Evolutionary conservation across 2,113 vertebrate species (phyloP).

Genomic region (Amia ocellicauda): DNA sequence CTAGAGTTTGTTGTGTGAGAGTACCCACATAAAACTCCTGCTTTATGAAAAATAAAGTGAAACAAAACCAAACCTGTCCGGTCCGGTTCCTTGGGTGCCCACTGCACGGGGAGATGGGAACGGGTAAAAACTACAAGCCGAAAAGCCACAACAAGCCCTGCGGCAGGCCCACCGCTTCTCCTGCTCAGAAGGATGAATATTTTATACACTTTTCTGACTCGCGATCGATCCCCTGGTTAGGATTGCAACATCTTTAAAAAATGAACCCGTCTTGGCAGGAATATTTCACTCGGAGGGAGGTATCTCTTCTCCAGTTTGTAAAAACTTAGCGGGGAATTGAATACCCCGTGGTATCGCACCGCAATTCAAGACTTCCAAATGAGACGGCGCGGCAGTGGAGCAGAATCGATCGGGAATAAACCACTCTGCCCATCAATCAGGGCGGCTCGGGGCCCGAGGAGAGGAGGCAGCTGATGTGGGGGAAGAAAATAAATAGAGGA

Average conservation of each 20-base stretch:
- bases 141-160: too few relatives aligned
- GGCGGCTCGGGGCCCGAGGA: too few relatives aligned
- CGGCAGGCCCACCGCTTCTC: neutral
- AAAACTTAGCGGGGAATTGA: conserved; percentile 26
- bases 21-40: too few relatives aligned
- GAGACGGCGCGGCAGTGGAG: neutral
- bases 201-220: conserved; percentile 28
- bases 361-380: conserved; percentile 10
- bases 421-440: neutral
- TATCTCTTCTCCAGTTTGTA: conserved; percentile 30
- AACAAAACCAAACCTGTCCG: too few relatives aligned
- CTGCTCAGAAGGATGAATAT: conserved; percentile 9
- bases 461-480: too few relatives aligned
- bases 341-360: conserved; percentile 26
- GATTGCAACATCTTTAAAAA: conserved; percentile 37
- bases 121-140: too few relatives aligned
- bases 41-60: too few relatives aligned
- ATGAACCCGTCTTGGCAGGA: conserved; percentile 26
- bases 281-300: conserved; percentile 26
- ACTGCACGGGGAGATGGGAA: too few relatives aligned
- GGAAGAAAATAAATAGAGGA: too few relatives aligned
- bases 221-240: conserved; percentile 30
- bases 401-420: neutral
- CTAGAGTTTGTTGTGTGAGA: too few relatives aligned
- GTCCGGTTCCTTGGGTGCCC: too few relatives aligned